phyloP scores from a whole-genome alignment of 1,140 invertebrate genomes.

The Planococcus citri region DNA sequence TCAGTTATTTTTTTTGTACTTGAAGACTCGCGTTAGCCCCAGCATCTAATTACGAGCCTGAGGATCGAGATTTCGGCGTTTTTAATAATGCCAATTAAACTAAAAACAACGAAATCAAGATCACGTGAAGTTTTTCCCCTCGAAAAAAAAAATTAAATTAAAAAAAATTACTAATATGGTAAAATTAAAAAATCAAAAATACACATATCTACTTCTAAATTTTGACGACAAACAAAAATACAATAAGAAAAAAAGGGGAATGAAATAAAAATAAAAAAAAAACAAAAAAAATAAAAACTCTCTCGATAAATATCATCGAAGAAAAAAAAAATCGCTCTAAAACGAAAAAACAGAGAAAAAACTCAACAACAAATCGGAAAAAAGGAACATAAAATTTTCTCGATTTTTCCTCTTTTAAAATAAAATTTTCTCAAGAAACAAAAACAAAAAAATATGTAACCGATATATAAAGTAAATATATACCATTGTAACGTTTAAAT shows the following conservation, averaged over 20 bases:
- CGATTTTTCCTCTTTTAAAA: background rate
- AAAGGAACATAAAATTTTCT: background rate
- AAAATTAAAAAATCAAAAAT: slow-evolving; percentile 16
- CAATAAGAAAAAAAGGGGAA: background rate
- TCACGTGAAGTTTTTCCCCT: background rate
- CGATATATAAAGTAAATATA: background rate
- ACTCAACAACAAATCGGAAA: slow-evolving; percentile 14
- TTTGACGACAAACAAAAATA: background rate
- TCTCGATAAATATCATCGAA: background rate
- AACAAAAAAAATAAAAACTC: background rate
- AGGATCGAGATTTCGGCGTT: background rate
- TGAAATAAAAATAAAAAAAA: background rate
- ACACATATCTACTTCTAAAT: slow-evolving; percentile 5
- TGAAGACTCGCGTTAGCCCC: background rate
- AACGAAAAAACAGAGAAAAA: background rate
- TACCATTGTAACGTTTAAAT: slow-evolving; percentile 17
- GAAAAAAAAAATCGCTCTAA: background rate
- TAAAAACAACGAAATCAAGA: background rate
- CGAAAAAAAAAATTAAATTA: slow-evolving; percentile 24
- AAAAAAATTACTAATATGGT: slow-evolving; percentile 11
- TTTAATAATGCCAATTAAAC: background rate
- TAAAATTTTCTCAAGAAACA: background rate
- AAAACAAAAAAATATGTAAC: slow-evolving; percentile 11
- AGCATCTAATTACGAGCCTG: background rate
- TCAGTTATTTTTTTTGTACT: background rate